phyloP scores from a whole-genome alignment of 2,797 vertebrate species.

The Betta splendens region DNA sequence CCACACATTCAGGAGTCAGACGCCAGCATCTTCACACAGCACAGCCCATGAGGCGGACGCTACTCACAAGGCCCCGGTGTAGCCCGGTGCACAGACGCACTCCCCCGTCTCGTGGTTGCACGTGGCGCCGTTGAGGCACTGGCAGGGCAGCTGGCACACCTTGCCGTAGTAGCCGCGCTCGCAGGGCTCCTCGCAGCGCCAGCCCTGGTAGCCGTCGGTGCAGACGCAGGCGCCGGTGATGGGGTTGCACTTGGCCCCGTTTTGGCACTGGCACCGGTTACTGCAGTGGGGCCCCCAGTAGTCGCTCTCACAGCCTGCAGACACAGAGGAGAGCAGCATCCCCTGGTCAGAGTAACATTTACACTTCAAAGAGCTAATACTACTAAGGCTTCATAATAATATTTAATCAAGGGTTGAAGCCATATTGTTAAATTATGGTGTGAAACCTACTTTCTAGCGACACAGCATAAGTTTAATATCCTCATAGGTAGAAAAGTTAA shows the following conservation, averaged over 20 bases:
- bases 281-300: slow-evolving; percentile 99
- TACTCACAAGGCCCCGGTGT: slow-evolving; percentile 97
- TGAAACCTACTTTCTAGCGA: neutral
- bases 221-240: slow-evolving; percentile 99
- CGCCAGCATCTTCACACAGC: no score
- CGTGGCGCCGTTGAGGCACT: slow-evolving; percentile 94
- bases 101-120: slow-evolving; percentile 95
- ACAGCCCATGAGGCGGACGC: slow-evolving; percentile 36
- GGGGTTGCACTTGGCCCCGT: slow-evolving; percentile 97
- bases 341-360: slow-evolving; percentile 23
- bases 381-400: slow-evolving; percentile 4
- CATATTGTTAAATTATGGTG: slow-evolving; percentile 7
- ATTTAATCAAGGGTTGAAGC: slow-evolving; percentile 15
- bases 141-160: slow-evolving; percentile 92
- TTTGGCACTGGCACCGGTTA: slow-evolving; percentile 97
- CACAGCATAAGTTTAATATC: slow-evolving; percentile 10
- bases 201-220: slow-evolving; percentile 93
- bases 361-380: slow-evolving; percentile 22
- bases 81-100: slow-evolving; percentile 94
- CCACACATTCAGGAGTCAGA: slow-evolving; percentile 44
- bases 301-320: slow-evolving; percentile 94
- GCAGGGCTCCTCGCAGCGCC: slow-evolving; percentile 97
- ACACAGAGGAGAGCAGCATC: slow-evolving; percentile 46
- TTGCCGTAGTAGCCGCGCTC: slow-evolving; percentile 93
- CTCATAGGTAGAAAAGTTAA: neutral